Evolutionary conservation across 2,797 vertebrate species (phyloP).

Genomic region (Cuculus canorus): DNA sequence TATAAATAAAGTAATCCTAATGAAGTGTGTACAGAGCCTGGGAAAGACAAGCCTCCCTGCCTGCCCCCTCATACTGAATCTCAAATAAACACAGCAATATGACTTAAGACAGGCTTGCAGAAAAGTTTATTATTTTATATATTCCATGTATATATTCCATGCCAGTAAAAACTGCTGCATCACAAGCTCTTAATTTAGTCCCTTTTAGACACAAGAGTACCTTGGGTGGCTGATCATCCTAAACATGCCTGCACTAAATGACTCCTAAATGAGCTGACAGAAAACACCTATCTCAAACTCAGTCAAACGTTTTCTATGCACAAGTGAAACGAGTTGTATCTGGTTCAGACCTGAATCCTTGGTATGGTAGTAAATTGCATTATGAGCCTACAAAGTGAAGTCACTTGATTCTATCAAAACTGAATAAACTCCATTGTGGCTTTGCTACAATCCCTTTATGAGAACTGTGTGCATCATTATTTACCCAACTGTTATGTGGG

Average conservation of each 20-base stretch:
- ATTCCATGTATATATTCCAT: constrained; percentile 38
- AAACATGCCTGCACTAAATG: neutral
- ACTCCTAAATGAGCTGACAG: constrained; percentile 23
- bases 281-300: neutral
- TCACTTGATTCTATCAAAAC: constrained; percentile 61
- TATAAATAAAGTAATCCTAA: constrained; percentile 65
- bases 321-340: constrained; percentile 27
- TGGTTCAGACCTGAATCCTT: constrained; percentile 32
- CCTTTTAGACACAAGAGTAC: constrained; percentile 23
- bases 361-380: neutral
- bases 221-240: neutral
- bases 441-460: constrained; percentile 61
- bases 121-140: constrained; percentile 61
- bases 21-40: constrained; percentile 51
- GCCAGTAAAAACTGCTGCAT: constrained; percentile 63
- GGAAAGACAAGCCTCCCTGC: constrained; percentile 29
- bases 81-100: constrained; percentile 54
- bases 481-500: constrained; percentile 66
- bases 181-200: constrained; percentile 57
- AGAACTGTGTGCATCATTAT: constrained; percentile 54
- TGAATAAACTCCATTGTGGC: constrained; percentile 59
- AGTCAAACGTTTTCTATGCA: constrained; percentile 13
- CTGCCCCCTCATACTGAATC: neutral
- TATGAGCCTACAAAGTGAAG: constrained; percentile 55
- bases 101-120: constrained; percentile 28